Conservation (phyloP, 2,113 vertebrate genomes). For the Larimichthys crocea region DNA sequence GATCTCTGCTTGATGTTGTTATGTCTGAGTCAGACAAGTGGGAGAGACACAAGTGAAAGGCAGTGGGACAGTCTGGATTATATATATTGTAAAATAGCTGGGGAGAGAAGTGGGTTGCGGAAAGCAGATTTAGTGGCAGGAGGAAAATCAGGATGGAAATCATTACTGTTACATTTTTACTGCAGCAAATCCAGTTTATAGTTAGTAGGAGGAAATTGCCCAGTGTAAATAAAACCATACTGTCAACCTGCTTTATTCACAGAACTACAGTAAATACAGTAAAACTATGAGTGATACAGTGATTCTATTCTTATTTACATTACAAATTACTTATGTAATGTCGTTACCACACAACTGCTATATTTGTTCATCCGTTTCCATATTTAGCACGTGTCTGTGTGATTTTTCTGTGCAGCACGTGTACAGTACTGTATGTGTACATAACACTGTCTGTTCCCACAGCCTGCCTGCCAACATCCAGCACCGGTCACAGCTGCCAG, state of each 20-base stretch:
- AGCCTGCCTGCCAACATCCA: conserved; percentile 9
- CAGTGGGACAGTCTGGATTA: conserved; percentile 9
- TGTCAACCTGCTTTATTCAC: background rate
- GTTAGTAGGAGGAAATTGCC: background rate
- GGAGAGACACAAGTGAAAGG: background rate
- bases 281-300: background rate
- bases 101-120: background rate
- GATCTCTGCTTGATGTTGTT: background rate
- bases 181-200: background rate
- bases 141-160: background rate
- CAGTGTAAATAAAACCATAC: background rate
- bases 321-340: conserved; percentile 41
- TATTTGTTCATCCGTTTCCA: conserved; percentile 43
- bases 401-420: conserved; percentile 34
- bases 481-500: conserved; percentile 12
- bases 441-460: conserved; percentile 18
- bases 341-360: conserved; percentile 24
- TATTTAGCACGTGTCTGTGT: conserved; percentile 21
- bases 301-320: conserved; percentile 15
- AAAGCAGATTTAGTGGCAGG: background rate
- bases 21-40: conserved; percentile 9
- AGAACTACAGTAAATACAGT: background rate
- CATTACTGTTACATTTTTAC: background rate
- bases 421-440: conserved; percentile 8
- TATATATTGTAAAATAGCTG: background rate